phyloP scores from a whole-genome alignment of 2,113 vertebrate genomes.

The Mellivora capensis region DNA sequence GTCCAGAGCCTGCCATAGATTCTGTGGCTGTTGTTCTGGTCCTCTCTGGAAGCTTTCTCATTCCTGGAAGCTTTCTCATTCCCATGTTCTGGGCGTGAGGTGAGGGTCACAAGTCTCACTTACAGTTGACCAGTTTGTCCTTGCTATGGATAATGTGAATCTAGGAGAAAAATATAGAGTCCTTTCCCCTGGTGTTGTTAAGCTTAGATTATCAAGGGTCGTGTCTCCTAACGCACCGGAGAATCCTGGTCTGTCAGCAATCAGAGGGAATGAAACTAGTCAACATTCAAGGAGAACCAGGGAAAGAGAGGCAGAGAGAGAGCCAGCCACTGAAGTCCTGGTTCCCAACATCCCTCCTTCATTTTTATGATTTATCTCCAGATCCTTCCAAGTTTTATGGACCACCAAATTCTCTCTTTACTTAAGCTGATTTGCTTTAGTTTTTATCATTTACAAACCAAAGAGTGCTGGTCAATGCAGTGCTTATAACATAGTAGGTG shows the following conservation, averaged over 20 bases:
- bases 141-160: background rate
- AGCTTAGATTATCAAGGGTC: background rate
- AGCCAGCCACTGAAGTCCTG: no score
- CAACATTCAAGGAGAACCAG: background rate
- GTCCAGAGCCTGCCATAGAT: background rate
- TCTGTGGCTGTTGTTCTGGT: background rate
- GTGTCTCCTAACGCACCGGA: no score
- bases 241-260: background rate
- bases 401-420: background rate
- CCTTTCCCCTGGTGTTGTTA: background rate
- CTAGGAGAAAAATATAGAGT: background rate
- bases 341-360: background rate
- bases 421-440: background rate
- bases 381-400: background rate
- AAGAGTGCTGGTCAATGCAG: background rate
- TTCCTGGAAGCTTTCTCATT: background rate
- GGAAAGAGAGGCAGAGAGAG: background rate
- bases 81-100: background rate
- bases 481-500: background rate
- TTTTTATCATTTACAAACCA: background rate
- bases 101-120: background rate
- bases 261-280: background rate
- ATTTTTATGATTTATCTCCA: background rate
- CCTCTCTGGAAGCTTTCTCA: background rate
- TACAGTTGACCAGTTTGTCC: background rate